phyloP scores from a whole-genome alignment of 2,888 invertebrate genomes.

The Idaea straminata region DNA sequence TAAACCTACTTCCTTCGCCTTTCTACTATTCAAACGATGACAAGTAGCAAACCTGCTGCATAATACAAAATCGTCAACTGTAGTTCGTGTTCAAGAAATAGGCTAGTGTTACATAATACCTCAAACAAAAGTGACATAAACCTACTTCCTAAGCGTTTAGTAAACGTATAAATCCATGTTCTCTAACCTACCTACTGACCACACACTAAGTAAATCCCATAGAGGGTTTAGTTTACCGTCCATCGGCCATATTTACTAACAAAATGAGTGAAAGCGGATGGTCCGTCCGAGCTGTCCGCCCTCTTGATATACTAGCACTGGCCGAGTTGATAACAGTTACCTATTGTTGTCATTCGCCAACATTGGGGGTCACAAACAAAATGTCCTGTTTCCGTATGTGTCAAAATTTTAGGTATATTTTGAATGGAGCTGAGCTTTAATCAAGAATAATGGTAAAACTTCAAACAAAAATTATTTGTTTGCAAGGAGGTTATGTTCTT shows the following conservation, averaged over 20 bases:
- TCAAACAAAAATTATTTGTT: not conserved
- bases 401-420: not conserved
- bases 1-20: too few species aligned
- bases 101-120: too few species aligned
- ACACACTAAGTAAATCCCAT: not conserved
- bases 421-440: not conserved
- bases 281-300: slow-evolving; percentile 1
- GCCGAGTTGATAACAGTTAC: not conserved
- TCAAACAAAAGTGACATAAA: too few species aligned
- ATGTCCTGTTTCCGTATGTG: not conserved
- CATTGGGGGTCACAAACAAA: not conserved
- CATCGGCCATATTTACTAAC: not conserved
- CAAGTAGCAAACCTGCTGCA: too few species aligned
- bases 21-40: too few species aligned
- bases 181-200: not conserved
- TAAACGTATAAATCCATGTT: not conserved
- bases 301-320: not conserved
- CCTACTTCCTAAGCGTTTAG: too few species aligned
- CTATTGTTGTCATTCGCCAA: not conserved
- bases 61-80: too few species aligned
- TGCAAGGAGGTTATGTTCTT: not conserved
- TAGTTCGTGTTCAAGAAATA: too few species aligned
- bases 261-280: not conserved
- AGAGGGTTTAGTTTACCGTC: not conserved
- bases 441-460: not conserved